Conservation (phyloP, 1,140 invertebrate species). For the Aphaenogaster rudis region DNA sequence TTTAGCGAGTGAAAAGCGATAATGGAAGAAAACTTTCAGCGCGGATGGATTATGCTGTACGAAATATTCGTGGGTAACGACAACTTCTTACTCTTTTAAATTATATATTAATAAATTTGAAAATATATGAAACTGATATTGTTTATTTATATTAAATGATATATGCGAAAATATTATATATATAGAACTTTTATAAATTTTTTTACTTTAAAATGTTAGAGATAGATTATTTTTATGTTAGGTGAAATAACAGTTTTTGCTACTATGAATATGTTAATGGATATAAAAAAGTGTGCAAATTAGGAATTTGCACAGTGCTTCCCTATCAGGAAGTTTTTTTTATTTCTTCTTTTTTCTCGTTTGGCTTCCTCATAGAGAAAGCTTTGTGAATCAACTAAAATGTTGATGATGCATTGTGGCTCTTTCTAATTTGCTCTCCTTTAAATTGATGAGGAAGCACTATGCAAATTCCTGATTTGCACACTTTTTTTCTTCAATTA, state of each 20-base stretch:
- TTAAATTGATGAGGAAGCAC: too few relatives aligned
- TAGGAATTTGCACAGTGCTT: too few relatives aligned
- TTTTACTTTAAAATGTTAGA: background rate
- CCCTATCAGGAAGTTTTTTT: too few relatives aligned
- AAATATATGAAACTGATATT: background rate
- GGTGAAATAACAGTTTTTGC: background rate
- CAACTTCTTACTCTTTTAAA: background rate
- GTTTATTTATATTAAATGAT: background rate
- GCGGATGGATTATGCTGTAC: background rate
- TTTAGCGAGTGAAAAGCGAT: background rate
- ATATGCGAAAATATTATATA: background rate
- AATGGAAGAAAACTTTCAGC: background rate
- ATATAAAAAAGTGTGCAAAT: background rate
- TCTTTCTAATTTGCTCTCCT: too few relatives aligned
- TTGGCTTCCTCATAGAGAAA: too few relatives aligned
- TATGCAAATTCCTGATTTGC: too few relatives aligned
- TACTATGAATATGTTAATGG: background rate
- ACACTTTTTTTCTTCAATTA: too few relatives aligned
- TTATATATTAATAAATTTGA: background rate
- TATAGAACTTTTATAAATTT: background rate
- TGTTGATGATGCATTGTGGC: too few relatives aligned
- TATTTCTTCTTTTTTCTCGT: too few relatives aligned
- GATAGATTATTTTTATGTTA: constrained; percentile 1
- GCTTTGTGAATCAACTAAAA: too few relatives aligned
- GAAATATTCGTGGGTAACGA: background rate